phyloP scores from a whole-genome alignment of 2,113 vertebrate species.

The Verasper variegatus region DNA sequence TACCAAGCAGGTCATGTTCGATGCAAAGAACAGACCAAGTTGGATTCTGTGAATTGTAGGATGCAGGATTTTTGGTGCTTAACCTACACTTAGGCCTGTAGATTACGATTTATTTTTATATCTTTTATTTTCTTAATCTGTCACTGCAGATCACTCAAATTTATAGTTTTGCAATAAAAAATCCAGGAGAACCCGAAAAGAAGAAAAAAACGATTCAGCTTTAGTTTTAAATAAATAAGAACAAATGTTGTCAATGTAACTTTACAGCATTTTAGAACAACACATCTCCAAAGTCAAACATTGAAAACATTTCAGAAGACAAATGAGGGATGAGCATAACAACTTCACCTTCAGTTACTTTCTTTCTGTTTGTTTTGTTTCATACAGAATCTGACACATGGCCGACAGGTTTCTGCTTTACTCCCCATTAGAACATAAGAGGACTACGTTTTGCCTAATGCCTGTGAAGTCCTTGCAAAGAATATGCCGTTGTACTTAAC shows the following conservation, averaged over 20 bases:
- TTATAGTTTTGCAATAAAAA: background rate
- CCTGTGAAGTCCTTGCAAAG: constrained; percentile 13
- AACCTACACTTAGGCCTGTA: too few relatives aligned
- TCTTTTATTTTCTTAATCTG: too few relatives aligned
- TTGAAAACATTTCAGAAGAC: too few relatives aligned
- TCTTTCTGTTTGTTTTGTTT: background rate
- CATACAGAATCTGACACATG: background rate
- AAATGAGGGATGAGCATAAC: background rate
- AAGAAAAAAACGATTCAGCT: background rate
- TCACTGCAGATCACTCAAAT: background rate
- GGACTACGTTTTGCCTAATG: constrained; percentile 12
- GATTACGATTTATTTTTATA: too few relatives aligned
- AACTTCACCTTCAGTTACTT: background rate
- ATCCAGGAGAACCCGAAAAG: too few relatives aligned
- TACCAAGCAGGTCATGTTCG: too few relatives aligned
- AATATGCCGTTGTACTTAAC: constrained; percentile 34
- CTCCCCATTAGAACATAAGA: constrained; percentile 13
- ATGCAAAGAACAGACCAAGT: too few relatives aligned
- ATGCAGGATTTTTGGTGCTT: too few relatives aligned
- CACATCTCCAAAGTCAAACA: too few relatives aligned
- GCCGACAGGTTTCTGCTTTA: background rate
- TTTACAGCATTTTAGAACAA: background rate
- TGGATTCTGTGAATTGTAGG: too few relatives aligned
- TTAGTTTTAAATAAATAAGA: background rate
- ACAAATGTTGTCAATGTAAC: background rate